Evolutionary conservation across 2,888 invertebrate species (phyloP).

Genomic region (Odontocerum albicorne): DNA sequence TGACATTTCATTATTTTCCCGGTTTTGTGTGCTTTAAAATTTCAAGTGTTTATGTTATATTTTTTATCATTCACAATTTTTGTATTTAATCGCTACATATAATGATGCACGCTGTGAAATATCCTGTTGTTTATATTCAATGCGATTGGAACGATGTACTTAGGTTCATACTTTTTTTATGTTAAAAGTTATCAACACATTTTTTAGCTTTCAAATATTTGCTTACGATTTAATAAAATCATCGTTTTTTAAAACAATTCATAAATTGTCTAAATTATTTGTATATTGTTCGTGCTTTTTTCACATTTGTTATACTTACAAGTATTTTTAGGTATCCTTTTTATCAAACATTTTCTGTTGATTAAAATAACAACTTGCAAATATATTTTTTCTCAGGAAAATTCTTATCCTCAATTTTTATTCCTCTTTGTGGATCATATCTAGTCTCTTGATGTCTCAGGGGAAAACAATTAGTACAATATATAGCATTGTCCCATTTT

Average conservation of each 20-base stretch:
- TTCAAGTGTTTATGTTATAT: neutral
- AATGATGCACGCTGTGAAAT: constrained; percentile 39
- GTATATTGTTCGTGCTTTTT: neutral
- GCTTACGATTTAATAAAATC: neutral
- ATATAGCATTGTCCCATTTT: too few relatives aligned
- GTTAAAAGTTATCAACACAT: too few relatives aligned
- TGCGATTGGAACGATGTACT: constrained; percentile 59
- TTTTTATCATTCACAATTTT: neutral
- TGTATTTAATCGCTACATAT: too few relatives aligned
- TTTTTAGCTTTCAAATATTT: neutral
- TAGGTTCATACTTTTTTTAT: too few relatives aligned
- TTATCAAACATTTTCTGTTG: too few relatives aligned
- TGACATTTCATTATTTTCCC: constrained; percentile 14
- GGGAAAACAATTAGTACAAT: too few relatives aligned
- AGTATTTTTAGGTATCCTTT: too few relatives aligned
- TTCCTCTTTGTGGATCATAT: too few relatives aligned
- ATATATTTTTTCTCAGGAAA: too few relatives aligned
- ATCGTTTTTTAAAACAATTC: neutral
- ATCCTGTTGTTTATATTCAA: constrained; percentile 54
- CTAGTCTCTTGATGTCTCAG: too few relatives aligned
- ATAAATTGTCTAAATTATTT: neutral
- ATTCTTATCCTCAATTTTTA: too few relatives aligned
- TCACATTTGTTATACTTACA: constrained; percentile 9
- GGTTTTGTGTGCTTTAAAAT: neutral
- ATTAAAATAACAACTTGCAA: too few relatives aligned